Conservation (phyloP, 1,140 invertebrate genomes). For the Fopius arisanus region DNA sequence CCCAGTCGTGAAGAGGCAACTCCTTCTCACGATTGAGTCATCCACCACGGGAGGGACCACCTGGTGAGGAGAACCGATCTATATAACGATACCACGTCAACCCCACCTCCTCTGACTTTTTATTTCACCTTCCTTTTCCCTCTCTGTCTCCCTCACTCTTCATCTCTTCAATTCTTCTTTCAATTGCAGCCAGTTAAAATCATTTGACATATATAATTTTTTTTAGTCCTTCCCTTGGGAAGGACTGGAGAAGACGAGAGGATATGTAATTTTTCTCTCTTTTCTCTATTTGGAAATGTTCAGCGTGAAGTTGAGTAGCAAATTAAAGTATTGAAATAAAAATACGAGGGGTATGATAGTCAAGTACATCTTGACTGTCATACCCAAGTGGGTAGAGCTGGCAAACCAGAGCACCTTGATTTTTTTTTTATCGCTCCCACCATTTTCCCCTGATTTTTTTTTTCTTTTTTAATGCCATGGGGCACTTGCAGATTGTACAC, state of each 20-base stretch:
- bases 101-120: background rate
- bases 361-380: background rate
- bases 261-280: background rate
- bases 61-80: constrained; percentile 54
- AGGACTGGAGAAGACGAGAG: background rate
- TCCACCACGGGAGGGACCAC: constrained; percentile 58
- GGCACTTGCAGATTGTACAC: constrained; percentile 62
- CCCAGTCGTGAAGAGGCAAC: constrained; percentile 37
- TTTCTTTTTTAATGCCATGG: constrained; percentile 54
- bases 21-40: constrained; percentile 62
- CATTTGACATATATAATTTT: constrained; percentile 9
- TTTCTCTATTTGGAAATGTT: no score
- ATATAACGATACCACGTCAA: constrained; percentile 49
- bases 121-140: constrained; percentile 35
- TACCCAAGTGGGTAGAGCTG: constrained; percentile 1
- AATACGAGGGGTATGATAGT: background rate
- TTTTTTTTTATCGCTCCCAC: background rate
- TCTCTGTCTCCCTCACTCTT: background rate
- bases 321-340: background rate
- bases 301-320: no score
- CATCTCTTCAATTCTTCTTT: constrained; percentile 12
- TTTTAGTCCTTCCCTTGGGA: background rate
- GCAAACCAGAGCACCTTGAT: background rate
- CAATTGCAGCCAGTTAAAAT: background rate
- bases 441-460: constrained; percentile 31